phyloP scores from a whole-genome alignment of 2,797 vertebrate species.

The Scleropages formosus region DNA sequence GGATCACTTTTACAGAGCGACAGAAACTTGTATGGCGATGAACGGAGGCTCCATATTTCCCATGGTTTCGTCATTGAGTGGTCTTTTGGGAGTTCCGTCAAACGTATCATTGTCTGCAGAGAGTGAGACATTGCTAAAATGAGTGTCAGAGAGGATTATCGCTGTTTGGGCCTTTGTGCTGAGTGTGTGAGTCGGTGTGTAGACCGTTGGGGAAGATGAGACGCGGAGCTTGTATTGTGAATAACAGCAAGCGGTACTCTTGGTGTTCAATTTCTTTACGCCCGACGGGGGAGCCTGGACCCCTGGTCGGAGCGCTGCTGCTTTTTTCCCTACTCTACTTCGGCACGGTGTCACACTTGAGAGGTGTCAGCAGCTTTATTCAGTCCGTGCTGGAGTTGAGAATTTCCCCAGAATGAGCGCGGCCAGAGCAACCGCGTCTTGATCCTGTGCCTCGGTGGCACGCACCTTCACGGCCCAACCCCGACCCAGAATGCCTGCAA shows the following conservation, averaged over 20 bases:
- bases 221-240: not conserved
- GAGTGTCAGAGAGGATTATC: not conserved
- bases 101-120: not conserved
- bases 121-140: not conserved
- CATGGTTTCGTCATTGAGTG: slow-evolving; percentile 26
- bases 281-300: not conserved
- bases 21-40: not conserved
- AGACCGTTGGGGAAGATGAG: not conserved
- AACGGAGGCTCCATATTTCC: slow-evolving; percentile 11
- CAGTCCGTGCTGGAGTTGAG: not conserved
- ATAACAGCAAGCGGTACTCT: not conserved
- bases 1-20: not conserved
- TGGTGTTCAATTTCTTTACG: not conserved
- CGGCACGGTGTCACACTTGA: not conserved
- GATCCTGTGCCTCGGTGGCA: too few relatives aligned
- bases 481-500: too few relatives aligned
- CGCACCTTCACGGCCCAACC: too few relatives aligned
- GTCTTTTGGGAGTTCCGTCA: not conserved
- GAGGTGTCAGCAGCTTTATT: not conserved
- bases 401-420: not conserved
- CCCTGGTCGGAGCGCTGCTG: not conserved
- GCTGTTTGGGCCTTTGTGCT: not conserved
- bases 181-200: not conserved
- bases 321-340: not conserved
- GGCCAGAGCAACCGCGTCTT: too few relatives aligned